A percentile compares a stretch with the other conserved stretches of the same genome.
phyloP scores from a whole-genome alignment of 2,797 vertebrate genomes.

The Clamator glandarius region DNA sequence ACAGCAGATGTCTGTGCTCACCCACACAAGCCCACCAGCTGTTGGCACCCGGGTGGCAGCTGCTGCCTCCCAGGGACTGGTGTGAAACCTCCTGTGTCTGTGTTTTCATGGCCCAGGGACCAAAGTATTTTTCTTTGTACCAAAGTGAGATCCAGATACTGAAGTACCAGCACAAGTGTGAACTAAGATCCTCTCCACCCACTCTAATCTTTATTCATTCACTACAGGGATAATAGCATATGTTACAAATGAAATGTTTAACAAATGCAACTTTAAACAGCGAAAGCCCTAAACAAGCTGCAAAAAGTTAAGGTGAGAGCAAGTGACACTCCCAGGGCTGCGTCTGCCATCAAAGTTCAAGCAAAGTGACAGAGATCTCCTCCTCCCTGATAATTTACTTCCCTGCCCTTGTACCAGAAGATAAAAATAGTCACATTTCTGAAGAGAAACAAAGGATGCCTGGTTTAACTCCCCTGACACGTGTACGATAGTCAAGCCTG shows the following conservation, averaged over 20 bases:
- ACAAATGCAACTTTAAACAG: not conserved
- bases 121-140: not conserved
- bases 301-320: not conserved
- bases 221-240: not conserved
- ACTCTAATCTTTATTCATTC: conserved; percentile 35
- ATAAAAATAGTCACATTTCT: not conserved
- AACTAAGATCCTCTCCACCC: not conserved
- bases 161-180: not conserved
- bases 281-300: not conserved
- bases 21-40: not conserved
- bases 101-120: not conserved
- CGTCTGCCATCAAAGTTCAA: accelerated
- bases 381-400: not conserved
- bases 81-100: not conserved
- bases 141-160: not conserved
- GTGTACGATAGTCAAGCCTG: not conserved
- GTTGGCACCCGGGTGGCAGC: not conserved
- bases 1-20: not conserved
- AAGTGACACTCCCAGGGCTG: not conserved
- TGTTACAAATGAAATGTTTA: not conserved
- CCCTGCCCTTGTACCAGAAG: not conserved
- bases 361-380: not conserved
- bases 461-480: not conserved
- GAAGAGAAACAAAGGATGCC: not conserved
- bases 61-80: accelerated